Evolutionary conservation across 2,113 vertebrate genomes (phyloP), one percentile per base, ranked within the genome.

Genomic region (Chinchilla lanigera): DNA sequence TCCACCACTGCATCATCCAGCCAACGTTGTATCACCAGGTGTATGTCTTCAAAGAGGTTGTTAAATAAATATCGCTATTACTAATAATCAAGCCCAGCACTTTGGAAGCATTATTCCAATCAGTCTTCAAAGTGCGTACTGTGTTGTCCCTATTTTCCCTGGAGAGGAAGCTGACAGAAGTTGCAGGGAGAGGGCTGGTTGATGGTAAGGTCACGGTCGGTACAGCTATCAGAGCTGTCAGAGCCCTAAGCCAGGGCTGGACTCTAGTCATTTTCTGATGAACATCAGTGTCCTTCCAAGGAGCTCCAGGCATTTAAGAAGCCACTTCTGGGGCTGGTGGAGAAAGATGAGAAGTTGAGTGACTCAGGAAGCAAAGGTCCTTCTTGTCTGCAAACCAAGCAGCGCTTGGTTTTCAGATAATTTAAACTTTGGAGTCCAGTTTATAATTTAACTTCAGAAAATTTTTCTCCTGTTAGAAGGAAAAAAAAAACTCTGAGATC

Each of bases 381-480:
- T 77, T 85, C 20, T 47, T n/a, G 63, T 14, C 47, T 44, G 28
- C 20, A 95, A 95, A 81, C 14, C 38, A 89, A 85, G 54, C 12
- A 96, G 5, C 7, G n/a, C 28, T 93, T n/a, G n/a, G 30, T 11
- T 92, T 81, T 54, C 67, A 78, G 22, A 52, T n/a, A 92, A 14
- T 87, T 93, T 75, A 82, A 85, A 94, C 88, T 54, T 75, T 69
- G 77, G 83, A 89, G 11, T 67, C 65, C 22, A 89, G 26, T 35
- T 95, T 89, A 88, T 78, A 81, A 91, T n/a, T 91, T 90, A 90
- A 85, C 61, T 90, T 82, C 50, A 89, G 92, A 86, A 90, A 92
- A 50, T 77, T 61, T 44, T 71, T 84, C 84, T 89, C 30, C 7
- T 54, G 61, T 44, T 86, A 71, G 67, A 12, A 83, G 35, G 35